Evolutionary conservation across 2,888 invertebrate genomes (phyloP), one percentile per base, ranked within the genome.

Genomic region (Metopia argyrocephala): DNA sequence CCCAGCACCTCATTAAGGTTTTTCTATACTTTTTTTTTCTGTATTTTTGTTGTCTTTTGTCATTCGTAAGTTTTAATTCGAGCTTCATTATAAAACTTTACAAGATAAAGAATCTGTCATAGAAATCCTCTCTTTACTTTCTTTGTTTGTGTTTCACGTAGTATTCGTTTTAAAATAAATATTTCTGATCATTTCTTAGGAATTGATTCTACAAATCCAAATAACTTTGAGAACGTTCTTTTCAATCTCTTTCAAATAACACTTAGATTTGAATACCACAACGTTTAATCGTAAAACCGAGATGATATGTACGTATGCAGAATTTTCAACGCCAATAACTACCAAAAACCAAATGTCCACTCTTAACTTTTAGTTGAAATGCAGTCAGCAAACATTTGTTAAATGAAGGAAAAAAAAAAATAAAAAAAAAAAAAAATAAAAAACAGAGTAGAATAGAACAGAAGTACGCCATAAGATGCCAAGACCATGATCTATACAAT

Each of bases 401-500:
- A 59, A 73, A 78, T 59, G 52, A 70, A 69, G 45, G 48, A 28
- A 64, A 50, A 57, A 21, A 25, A 56, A 64, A 23, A 23, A 38
- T 54, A 52, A 7, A 31, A 65, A 66, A 20, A 21, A 31, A 46
- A 68, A 52, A 52, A 54, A 61, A n/a, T 48, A 38, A 2, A 15
- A 69, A 74, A 28, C 4, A 45, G 31, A 31, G 12, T 31, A 9
- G 31, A 38, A 38, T 38, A 68, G 7, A 57, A 57, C n/a, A 56
- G 69, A 76, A 73, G 73, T 71, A 69, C 69, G 73, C 68, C 76
- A 80, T 61, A 69, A 76, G 76, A 73, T 81, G 81, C 74, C 76
- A 78, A 73, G 74, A 82, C 82, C 83, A 82, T 83, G 83, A 83
- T 83, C 82, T 79, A 73, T 79, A 81, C 79, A 82, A 75, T 79